Evolutionary conservation across 2,888 invertebrate genomes (phyloP).

Genomic region (Amblyteles armatorius): DNA sequence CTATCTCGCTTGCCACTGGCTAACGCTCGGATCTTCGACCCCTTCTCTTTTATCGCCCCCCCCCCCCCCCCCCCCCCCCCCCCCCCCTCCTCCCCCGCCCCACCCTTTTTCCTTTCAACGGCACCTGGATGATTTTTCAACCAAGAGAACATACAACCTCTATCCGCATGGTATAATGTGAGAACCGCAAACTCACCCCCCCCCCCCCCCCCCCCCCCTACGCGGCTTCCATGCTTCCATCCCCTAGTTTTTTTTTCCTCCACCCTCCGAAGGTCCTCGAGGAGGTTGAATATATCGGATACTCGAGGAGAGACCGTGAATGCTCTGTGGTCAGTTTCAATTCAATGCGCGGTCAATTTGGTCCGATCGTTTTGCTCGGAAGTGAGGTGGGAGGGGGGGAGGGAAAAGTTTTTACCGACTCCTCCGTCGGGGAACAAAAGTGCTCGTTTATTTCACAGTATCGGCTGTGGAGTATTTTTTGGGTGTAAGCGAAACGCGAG

Average conservation of each 20-base stretch:
- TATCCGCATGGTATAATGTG: slow-evolving; percentile 29
- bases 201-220: neutral
- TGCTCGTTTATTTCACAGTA: too few species aligned
- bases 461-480: too few species aligned
- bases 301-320: slow-evolving; percentile 60
- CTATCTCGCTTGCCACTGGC: slow-evolving; percentile 29
- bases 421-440: too few species aligned
- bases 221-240: neutral
- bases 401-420: slow-evolving; percentile 7
- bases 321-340: slow-evolving; percentile 58
- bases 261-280: slow-evolving; percentile 32
- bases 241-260: slow-evolving; percentile 11
- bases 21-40: slow-evolving; percentile 34
- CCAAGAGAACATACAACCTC: slow-evolving; percentile 23
- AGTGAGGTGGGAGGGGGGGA: neutral
- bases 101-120: slow-evolving; percentile 4
- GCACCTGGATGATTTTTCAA: slow-evolving; percentile 34
- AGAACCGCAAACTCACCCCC: slow-evolving; percentile 17
- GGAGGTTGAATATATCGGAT: slow-evolving; percentile 58
- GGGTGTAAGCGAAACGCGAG: too few species aligned
- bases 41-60: neutral
- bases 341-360: slow-evolving; percentile 54
- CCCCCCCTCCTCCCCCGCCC: too few species aligned
- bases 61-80: too few species aligned
- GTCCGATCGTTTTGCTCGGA: slow-evolving; percentile 5